Evolutionary conservation across 1,140 invertebrate species (phyloP), one percentile per base, ranked within the genome.

Genomic region (Drosophila willistoni): DNA sequence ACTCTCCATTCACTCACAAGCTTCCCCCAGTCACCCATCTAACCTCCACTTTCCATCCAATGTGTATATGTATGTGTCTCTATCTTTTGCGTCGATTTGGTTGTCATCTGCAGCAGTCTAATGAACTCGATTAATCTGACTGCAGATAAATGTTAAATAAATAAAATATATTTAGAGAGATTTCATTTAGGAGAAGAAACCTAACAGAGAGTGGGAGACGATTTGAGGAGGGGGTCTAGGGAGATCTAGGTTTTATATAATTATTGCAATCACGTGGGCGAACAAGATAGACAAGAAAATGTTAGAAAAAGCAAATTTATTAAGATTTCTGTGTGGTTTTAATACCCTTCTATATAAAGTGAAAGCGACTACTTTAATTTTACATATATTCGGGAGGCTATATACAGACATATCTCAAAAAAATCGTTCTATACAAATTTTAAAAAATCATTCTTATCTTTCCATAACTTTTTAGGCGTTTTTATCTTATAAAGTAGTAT

Each of bases 91-190:
- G 10, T 51, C 44, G 12, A 22, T 51, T 51, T 12, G 44, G 44
- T 51, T 51, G 44, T 51, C 44, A 51, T 51, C 44, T 51, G 44
- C 44, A 51, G 44, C 44, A 19, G 44, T 51, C 44, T 51, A 51
- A 51, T 51, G 44, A 51, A 51, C 44, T 22, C 44, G 44, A 51
- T 51, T 51, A 51, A 51, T 51, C 17, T 19, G 44, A 12, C 44
- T 51, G 44, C 44, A 51, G 44, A 51, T 51, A 51, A 51, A 51
- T 51, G 44, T 51, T 51, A 51, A 51, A 51, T 51, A 51, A 51
- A 51, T 9, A 19, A 51, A 51, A 51, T 10, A 51, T 22, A 51
- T 51, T 51, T 51, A 9, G 36, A 51, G 44, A 51, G 9, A 51
- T 51, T 51, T 19, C 7, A 51, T 51, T 51, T 12, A 7, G 44